A percentile compares a stretch with the other conserved stretches of the same genome.
phyloP scores from a whole-genome alignment of 2,888 invertebrate species.

The Hemicrepidius hirtus region DNA sequence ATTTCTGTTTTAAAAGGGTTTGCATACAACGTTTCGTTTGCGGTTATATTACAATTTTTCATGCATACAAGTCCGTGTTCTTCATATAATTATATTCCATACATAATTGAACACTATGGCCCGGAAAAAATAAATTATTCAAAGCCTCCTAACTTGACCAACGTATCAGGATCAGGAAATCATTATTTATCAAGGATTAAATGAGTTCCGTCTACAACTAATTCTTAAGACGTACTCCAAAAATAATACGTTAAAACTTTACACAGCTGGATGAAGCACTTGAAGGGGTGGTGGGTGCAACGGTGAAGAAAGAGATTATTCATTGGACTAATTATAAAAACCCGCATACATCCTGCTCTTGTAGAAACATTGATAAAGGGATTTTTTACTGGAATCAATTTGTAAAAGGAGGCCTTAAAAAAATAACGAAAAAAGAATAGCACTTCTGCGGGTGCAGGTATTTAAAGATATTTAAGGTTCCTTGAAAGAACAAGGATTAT shows the following conservation, averaged over 20 bases:
- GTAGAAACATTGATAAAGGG: slow-evolving; percentile 41
- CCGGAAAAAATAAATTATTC: too few relatives aligned
- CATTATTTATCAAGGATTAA: background rate
- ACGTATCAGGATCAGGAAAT: background rate
- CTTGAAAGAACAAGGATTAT: too few relatives aligned
- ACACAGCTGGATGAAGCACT: slow-evolving; percentile 19
- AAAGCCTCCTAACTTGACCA: too few relatives aligned
- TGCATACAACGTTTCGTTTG: too few relatives aligned
- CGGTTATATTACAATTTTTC: too few relatives aligned
- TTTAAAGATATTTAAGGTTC: too few relatives aligned
- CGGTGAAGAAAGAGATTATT: slow-evolving; percentile 23
- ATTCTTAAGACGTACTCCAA: background rate
- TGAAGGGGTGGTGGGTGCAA: slow-evolving; percentile 15
- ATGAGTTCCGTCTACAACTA: background rate
- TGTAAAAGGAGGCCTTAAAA: slow-evolving; percentile 21
- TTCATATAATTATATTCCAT: too few relatives aligned
- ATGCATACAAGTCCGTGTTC: too few relatives aligned
- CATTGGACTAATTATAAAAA: slow-evolving; percentile 38
- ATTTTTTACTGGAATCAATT: slow-evolving; percentile 36
- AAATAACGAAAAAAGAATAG: background rate
- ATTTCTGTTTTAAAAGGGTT: too few relatives aligned
- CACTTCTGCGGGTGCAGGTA: background rate
- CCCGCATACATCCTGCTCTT: slow-evolving; percentile 28
- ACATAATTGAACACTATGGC: too few relatives aligned
- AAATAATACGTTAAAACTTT: slow-evolving; percentile 17